Evolutionary conservation across 2,113 vertebrate genomes (phyloP), one percentile per base, ranked within the genome.

Genomic region (Salvelinus namaycush): DNA sequence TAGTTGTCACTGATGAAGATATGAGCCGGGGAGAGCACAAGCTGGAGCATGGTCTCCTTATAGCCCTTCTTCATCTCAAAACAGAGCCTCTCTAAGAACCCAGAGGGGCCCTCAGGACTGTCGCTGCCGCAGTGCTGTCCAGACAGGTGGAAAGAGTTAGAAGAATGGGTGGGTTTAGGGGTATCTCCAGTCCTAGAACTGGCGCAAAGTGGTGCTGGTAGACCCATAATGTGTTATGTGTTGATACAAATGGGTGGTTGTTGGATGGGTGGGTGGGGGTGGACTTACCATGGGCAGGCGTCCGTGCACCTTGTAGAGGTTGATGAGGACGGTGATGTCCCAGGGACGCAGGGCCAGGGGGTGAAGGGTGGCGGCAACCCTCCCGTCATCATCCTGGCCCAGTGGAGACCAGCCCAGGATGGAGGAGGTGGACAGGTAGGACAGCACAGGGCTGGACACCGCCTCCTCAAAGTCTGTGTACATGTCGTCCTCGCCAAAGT

Each of bases 61-160:
- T 97, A 97, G 62, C 97, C 95, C 84, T 99, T 99, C 85, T 98
- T 99, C 98, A 99, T 99, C 90, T 99, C 98, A 65, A 99, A 99
- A 75, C 98, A 99, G 0, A 99, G 84, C 12, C 97, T 95, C 89
- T 99, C 97, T 90, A 99, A 84, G 84, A 96, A 99, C 76, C 94
- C 97, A 4, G 96, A 95, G 2, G 97, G 97, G 66, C 96, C 97
- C 77, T 98, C 97, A 0, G 96, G 95, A 71, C 96, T 96, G 87
- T 98, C 98, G 57, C 92, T 92, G 86, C 94, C 95, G 86, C 95
- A 97, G 70, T 99, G 97, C 98, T 99, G 78, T 0, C 51, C 34
- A 75, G 64, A 83, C 67, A 54, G 4, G 16, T 3, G 59, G 59
- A 22, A 9, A 62, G n/a, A 22, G 59, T 62, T 22, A 62, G 59